These are phyloP conservation scores for Philantomba maxwellii DNA, from an alignment of 2,113 vertebrate species.

Conservation along the genomic window DNA sequence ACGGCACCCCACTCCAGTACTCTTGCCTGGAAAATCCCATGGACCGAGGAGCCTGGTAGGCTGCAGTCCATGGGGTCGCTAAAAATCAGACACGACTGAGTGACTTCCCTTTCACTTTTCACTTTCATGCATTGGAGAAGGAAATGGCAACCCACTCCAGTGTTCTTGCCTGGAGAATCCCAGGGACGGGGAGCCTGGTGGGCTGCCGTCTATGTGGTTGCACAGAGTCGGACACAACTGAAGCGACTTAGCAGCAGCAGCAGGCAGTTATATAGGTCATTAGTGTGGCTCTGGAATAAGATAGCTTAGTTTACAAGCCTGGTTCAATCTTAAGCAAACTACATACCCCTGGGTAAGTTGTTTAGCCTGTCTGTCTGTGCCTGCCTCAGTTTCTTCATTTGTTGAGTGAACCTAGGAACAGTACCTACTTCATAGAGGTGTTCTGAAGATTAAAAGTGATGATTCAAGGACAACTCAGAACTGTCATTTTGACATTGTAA, in stretches of 20 bases:
- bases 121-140: too few relatives aligned
- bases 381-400: constrained; percentile 1
- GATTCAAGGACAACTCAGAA: neutral
- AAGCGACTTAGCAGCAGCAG: too few relatives aligned
- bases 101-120: neutral
- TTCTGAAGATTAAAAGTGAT: neutral
- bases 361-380: neutral
- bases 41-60: too few relatives aligned
- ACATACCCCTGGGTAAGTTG: neutral
- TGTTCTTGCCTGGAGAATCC: too few relatives aligned
- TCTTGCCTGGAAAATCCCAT: too few relatives aligned
- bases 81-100: too few relatives aligned
- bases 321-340: neutral
- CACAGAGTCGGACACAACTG: too few relatives aligned
- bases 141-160: too few relatives aligned
- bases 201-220: too few relatives aligned
- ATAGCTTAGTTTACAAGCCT: neutral
- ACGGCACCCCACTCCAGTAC: too few relatives aligned
- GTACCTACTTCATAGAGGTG: neutral
- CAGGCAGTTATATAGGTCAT: neutral
- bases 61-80: too few relatives aligned
- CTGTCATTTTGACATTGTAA: neutral
- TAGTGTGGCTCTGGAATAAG: neutral
- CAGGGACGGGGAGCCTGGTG: too few relatives aligned
- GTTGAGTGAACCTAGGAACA: neutral